These are phyloP conservation scores for Linyphia triangularis DNA, from an alignment of 2,888 invertebrate species.

Conservation along the genomic window DNA sequence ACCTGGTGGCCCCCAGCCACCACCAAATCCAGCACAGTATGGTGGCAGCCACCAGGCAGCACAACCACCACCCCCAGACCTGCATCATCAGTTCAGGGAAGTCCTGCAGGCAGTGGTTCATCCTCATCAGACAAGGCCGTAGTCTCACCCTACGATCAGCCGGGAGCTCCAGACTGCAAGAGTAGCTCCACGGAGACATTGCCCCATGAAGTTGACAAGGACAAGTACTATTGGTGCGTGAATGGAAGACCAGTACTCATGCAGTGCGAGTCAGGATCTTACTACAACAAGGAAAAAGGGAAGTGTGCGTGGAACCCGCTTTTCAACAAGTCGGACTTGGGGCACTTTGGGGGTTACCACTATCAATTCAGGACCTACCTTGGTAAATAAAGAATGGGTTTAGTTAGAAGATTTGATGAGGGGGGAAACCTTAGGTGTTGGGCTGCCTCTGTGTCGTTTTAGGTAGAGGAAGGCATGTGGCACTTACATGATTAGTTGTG, in stretches of 20 bases:
- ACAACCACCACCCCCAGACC: conserved; percentile 76
- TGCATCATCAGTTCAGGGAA: neutral
- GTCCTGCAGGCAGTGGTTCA: neutral
- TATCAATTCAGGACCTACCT: conserved; percentile 67
- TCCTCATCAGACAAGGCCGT: neutral
- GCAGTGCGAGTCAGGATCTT: conserved; percentile 85
- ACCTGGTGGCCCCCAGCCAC: conserved; percentile 59
- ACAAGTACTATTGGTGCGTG: conserved; percentile 91
- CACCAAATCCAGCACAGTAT: conserved; percentile 76
- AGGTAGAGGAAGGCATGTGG: neutral
- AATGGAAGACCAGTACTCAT: conserved; percentile 88
- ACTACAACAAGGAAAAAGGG: conserved; percentile 29
- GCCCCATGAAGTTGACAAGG: conserved; percentile 58
- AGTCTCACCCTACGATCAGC: conserved; percentile 64
- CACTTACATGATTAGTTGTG: neutral
- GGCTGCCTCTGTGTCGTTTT: too few relatives aligned
- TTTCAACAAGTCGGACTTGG: conserved; percentile 14
- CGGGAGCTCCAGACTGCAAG: conserved; percentile 66
- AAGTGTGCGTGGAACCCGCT: conserved; percentile 66
- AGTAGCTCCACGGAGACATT: neutral
- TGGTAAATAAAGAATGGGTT: conserved; percentile 22
- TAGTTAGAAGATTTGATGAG: neutral
- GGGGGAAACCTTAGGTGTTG: neutral
- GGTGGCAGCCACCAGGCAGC: conserved; percentile 58
- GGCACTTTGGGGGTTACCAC: conserved; percentile 49